Base-by-base conservation (phyloP, 92 coral and sea anemone genomes). In the Siderastrea radians region DNA sequence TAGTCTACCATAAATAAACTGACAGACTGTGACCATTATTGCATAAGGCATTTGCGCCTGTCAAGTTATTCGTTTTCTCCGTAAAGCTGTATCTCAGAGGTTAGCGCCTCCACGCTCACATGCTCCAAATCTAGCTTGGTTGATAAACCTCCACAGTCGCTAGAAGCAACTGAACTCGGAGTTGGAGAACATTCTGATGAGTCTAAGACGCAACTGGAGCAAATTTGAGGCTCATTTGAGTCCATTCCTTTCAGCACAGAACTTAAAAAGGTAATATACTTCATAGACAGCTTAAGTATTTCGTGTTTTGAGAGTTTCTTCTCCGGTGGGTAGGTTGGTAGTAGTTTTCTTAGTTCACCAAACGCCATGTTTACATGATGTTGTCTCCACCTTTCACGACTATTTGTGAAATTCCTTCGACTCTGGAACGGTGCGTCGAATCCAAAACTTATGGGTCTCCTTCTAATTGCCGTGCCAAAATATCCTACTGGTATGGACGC, bases 261-360 rank as follows among this genome's bases (percentile, higher is more conserved):
- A 74, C 85, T 94, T 76, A 95, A 87, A 59, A 95, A 95, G 19
- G 93, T 63, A n/a, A 95, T 95, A 79, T 95, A 95, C 66, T 90
- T 91, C 96, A 93, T 93, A 2, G 98, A 78, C n/a, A 89, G 83
- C 43, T 92, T 95, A 16, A 95, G 83, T 54, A 95, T 95, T 69
- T 95, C 98, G 87, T 91, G 96, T 51, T 95, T 95, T 43, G 98
- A 95, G 16, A 95, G 92, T 78, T 95, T 95, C 52, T 93, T 95
- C 69, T 95, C 98, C 1, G 92, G 79, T 6, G 98, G 98, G 60
- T 95, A 93, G 10, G 98, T 93, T 5, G 98, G 98, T 4, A 95
- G 79, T 4, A 93, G 87, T 68, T 89, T 93, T 13, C 98, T 90
- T 46, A 95, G 98, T 38, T 95, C 98, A 15, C 92, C 93, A 58